Conservation (phyloP, 1,140 invertebrate genomes). For the Agrilus planipennis region DNA sequence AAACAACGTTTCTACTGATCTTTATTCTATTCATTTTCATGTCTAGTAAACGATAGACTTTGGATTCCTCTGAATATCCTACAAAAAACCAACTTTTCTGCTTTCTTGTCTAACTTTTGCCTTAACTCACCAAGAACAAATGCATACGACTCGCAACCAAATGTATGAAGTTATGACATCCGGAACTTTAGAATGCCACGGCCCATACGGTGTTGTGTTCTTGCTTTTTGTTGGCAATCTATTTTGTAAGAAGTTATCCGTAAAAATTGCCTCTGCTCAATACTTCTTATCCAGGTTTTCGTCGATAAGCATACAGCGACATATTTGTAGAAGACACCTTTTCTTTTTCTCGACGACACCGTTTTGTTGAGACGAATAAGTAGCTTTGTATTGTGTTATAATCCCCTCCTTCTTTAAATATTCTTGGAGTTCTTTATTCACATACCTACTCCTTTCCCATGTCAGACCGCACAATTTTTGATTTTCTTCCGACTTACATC, state of each 20-base stretch:
- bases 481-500: slow-evolving; percentile 4
- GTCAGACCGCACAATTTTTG: slow-evolving; percentile 12
- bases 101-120: background rate
- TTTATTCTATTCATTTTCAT: too few species aligned
- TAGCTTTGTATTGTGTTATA: slow-evolving; percentile 20
- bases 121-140: background rate
- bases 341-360: slow-evolving; percentile 34
- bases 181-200: background rate
- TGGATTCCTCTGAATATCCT: background rate
- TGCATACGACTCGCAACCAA: background rate
- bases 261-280: too few species aligned
- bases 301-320: slow-evolving; percentile 27
- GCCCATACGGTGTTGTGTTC: slow-evolving; percentile 8
- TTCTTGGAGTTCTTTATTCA: slow-evolving; percentile 5
- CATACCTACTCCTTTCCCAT: slow-evolving; percentile 14
- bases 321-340: slow-evolving; percentile 29
- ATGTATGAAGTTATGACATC: background rate
- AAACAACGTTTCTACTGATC: too few species aligned
- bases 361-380: slow-evolving; percentile 34
- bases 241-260: too few species aligned
- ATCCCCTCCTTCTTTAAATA: slow-evolving; percentile 13
- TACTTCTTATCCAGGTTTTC: too few species aligned
- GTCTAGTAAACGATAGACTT: background rate
- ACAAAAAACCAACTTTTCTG: background rate
- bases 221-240: too few species aligned